phyloP scores from a whole-genome alignment of 1,140 invertebrate genomes.

The Druon quercuslanigerum region DNA sequence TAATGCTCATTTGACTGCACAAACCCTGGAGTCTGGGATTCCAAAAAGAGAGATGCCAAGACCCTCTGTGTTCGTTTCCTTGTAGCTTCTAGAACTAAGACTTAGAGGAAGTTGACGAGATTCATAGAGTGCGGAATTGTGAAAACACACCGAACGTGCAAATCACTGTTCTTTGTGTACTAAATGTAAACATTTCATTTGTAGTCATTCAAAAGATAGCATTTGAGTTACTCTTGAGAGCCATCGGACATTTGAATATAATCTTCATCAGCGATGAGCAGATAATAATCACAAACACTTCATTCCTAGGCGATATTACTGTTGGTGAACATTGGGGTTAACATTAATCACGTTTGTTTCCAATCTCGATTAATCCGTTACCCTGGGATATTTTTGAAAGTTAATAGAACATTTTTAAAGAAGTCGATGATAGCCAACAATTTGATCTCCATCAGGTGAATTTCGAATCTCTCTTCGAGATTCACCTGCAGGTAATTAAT shows the following conservation, averaged over 20 bases:
- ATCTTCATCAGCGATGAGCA: background rate
- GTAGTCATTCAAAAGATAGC: too few species aligned
- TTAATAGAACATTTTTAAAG: too few species aligned
- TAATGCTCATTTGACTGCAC: constrained; percentile 35
- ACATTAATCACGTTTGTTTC: too few species aligned
- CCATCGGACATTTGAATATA: background rate
- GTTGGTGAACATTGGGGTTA: background rate
- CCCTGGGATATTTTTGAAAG: too few species aligned
- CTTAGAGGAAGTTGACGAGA: too few species aligned
- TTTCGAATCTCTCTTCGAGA: too few species aligned
- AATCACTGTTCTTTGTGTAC: background rate
- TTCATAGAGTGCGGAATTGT: background rate
- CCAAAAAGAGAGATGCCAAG: constrained; percentile 46
- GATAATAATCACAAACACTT: background rate
- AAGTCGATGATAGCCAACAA: too few species aligned
- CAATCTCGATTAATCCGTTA: too few species aligned
- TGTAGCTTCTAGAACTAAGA: constrained; percentile 44
- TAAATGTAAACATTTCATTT: too few species aligned
- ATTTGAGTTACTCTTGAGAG: too few species aligned
- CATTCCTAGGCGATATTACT: background rate
- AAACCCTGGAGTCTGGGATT: constrained; percentile 6
- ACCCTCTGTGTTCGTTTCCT: constrained; percentile 42
- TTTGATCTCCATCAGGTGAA: too few species aligned
- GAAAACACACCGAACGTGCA: constrained; percentile 57
- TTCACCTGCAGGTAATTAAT: too few species aligned